Base-by-base conservation (phyloP, 1,140 invertebrate species). In the Aphelinus atriplicis region DNA sequence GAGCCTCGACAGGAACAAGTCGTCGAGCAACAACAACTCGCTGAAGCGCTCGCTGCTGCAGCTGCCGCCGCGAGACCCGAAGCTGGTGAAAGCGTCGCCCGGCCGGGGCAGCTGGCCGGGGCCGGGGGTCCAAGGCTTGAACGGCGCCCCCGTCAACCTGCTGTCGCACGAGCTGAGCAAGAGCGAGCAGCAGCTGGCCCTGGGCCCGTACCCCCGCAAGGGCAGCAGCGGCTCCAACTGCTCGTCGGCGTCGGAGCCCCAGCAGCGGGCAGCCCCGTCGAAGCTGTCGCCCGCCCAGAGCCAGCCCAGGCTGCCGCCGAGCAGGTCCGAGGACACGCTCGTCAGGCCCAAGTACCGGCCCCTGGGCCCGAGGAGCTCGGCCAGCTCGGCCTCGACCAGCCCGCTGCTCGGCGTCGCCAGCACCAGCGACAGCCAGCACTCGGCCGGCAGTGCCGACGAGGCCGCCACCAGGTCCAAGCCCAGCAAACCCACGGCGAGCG, bases 71-170 rank as follows among this genome's bases (percentile, higher is more conserved):
- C 86, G 93, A 9, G 93, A 94, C 83, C 90, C 90, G 0, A 95
- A 95, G 80, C 90, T 93, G 4, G 92, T 91, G 0, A 95, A 95
- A 84, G 92, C 92, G 1, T 93, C 92, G 68, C 92, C 92, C 0
- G 93, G 93, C 0, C 88, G 94, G 55, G 94, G 94, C 2, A 94
- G 93, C 51, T 95, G 94, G 94, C 94, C 94, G 0, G 94, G 94
- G 0, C 94, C 94, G 0, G 93, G 92, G n/a, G 89, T 91, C 0
- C 87, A 83, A 55, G 89, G 88, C 2, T 88, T 89, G 2, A 48
- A 69, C 3, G 66, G 64, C 7, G 10, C 70, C 1, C 55, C 51
- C 2, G 83, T 80, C 1, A 88, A 87, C 71, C 82, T 93, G 2
- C 81, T 90, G n/a, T 91, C 90, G 46, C 89, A 91, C 1, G 94